Conservation (phyloP, 2,797 vertebrate species). For the Prionace glauca region DNA sequence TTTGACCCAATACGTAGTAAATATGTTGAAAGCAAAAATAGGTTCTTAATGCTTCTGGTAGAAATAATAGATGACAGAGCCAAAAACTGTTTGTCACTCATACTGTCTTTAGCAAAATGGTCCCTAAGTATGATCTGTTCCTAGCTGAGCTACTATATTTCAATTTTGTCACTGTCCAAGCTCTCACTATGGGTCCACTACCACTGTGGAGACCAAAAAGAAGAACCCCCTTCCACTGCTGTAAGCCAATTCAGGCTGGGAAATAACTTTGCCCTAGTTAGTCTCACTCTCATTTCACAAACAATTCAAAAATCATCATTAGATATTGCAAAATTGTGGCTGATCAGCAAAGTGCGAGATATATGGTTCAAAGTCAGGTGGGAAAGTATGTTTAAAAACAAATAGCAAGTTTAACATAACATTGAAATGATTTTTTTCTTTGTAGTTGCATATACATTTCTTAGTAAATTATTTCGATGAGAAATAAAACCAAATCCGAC, state of each 20-base stretch:
- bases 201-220: not conserved
- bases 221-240: not conserved
- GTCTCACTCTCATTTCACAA: not conserved
- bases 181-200: not conserved
- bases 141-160: not conserved
- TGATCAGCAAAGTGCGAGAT: slow-evolving; percentile 34
- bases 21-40: not conserved
- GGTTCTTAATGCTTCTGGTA: not conserved
- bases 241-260: not conserved
- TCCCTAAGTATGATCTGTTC: not conserved
- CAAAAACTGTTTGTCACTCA: not conserved
- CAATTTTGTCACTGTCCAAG: not conserved
- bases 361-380: not conserved
- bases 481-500: not conserved
- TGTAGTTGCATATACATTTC: not conserved
- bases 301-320: not conserved
- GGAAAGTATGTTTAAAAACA: not conserved
- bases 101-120: not conserved
- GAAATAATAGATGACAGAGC: not conserved
- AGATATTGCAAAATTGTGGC: not conserved
- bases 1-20: not conserved
- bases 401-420: not conserved
- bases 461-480: not conserved
- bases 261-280: not conserved
- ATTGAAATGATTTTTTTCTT: not conserved